phyloP scores from a whole-genome alignment of 1,140 invertebrate species.

The Diabrotica virgifera region DNA sequence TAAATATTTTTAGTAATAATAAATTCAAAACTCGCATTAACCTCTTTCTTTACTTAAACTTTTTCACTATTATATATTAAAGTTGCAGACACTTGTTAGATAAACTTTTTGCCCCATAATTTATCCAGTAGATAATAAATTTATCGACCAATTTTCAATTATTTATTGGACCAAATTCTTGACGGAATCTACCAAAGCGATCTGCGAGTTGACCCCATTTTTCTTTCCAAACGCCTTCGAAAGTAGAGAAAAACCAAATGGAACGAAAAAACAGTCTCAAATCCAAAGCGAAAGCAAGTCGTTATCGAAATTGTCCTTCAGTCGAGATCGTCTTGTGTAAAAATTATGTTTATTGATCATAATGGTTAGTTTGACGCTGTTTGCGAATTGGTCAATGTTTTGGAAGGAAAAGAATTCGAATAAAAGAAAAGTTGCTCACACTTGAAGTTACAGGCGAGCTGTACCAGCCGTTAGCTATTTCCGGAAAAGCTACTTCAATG shows the following conservation, averaged over 20 bases:
- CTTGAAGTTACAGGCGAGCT: constrained; percentile 18
- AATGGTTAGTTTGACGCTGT: constrained; percentile 41
- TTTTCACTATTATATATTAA: background rate
- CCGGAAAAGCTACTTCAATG: constrained; percentile 1
- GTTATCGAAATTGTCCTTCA: constrained; percentile 20
- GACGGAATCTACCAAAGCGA: background rate
- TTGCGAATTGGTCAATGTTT: constrained; percentile 39
- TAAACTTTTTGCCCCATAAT: background rate
- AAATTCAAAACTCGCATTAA: too few species aligned
- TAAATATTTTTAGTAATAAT: too few species aligned
- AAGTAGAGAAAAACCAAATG: constrained; percentile 16
- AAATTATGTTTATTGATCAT: constrained; percentile 41
- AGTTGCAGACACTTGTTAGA: background rate
- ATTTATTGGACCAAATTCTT: constrained; percentile 1
- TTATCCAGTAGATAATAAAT: background rate
- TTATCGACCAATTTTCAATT: background rate
- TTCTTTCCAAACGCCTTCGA: constrained; percentile 4
- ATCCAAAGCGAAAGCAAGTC: constrained; percentile 12
- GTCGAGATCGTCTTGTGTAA: constrained; percentile 8
- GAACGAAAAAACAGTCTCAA: constrained; percentile 15
- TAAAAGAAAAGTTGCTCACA: constrained; percentile 34
- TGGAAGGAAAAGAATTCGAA: constrained; percentile 39
- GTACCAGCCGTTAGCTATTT: constrained; percentile 4
- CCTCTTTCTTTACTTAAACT: too few species aligned
- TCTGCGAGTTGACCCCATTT: background rate